Conservation (phyloP, 2,888 invertebrate genomes). For the Trichogramma evanescens region DNA sequence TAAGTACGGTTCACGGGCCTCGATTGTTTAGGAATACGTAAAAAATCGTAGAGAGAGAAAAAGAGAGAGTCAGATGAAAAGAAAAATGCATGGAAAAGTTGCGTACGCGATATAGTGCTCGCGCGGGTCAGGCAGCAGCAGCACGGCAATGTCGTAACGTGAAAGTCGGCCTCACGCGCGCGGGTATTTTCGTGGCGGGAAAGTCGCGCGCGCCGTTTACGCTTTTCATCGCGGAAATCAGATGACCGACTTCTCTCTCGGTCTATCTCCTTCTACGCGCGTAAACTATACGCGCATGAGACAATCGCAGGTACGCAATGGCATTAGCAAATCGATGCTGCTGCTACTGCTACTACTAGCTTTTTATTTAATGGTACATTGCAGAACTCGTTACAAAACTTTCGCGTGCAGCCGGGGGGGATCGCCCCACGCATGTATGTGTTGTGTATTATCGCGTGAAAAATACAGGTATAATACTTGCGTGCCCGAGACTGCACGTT, state of each 20-base stretch:
- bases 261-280: neutral
- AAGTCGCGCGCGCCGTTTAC: too few species aligned
- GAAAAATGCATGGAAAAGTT: conserved; percentile 6
- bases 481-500: too few species aligned
- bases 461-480: too few species aligned
- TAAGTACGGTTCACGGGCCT: too few species aligned
- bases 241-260: conserved; percentile 14
- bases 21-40: neutral
- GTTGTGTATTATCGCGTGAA: too few species aligned
- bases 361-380: too few species aligned
- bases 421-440: too few species aligned
- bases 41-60: neutral
- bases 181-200: neutral
- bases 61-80: neutral
- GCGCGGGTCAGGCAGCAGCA: conserved; percentile 6
- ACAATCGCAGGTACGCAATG: too few species aligned
- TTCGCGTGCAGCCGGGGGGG: too few species aligned
- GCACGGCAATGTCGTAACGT: neutral
- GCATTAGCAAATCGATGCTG: too few species aligned
- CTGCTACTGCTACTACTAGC: too few species aligned
- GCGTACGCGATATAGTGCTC: conserved; percentile 23
- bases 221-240: conserved; percentile 8
- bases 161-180: conserved; percentile 3
- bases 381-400: too few species aligned
- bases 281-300: conserved; percentile 1